These are phyloP conservation scores for Dexiosoma caninum DNA, from an alignment of 2,888 invertebrate species.

Conservation along the genomic window DNA sequence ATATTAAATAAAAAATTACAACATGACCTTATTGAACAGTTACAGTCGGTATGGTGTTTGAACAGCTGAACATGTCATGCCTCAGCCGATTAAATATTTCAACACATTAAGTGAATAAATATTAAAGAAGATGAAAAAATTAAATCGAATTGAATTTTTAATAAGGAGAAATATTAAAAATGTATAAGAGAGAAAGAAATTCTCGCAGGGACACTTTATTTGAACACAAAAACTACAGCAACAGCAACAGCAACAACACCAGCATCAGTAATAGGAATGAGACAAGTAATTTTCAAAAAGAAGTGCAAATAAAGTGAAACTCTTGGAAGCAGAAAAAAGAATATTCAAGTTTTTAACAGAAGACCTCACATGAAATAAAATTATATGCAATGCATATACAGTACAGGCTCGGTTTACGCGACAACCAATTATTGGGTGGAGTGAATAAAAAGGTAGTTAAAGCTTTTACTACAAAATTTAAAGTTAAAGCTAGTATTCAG, in stretches of 20 bases:
- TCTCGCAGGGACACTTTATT: slow-evolving; percentile 32
- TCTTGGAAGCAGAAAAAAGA: background rate
- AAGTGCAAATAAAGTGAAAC: slow-evolving; percentile 9
- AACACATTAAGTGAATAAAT: slow-evolving; percentile 49
- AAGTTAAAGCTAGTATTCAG: no score
- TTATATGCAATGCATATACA: slow-evolving; percentile 12
- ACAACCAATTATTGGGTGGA: no score
- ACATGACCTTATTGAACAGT: background rate
- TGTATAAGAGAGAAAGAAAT: background rate
- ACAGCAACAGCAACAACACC: background rate
- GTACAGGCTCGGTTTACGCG: no score
- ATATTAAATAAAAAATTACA: no score
- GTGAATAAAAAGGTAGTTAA: no score
- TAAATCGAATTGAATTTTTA: slow-evolving; percentile 50
- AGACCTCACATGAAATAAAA: background rate
- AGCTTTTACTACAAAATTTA: no score
- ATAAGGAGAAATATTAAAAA: slow-evolving; percentile 30
- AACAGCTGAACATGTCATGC: slow-evolving; percentile 25
- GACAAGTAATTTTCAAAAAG: background rate
- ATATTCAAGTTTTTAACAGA: background rate
- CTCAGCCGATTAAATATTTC: slow-evolving; percentile 36
- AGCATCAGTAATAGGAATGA: background rate
- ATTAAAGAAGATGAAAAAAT: slow-evolving; percentile 14
- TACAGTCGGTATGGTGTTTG: no score
- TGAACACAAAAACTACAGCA: background rate